Evolutionary conservation across 2,797 vertebrate genomes (phyloP).

Genomic region (Eutrigla gurnardus): DNA sequence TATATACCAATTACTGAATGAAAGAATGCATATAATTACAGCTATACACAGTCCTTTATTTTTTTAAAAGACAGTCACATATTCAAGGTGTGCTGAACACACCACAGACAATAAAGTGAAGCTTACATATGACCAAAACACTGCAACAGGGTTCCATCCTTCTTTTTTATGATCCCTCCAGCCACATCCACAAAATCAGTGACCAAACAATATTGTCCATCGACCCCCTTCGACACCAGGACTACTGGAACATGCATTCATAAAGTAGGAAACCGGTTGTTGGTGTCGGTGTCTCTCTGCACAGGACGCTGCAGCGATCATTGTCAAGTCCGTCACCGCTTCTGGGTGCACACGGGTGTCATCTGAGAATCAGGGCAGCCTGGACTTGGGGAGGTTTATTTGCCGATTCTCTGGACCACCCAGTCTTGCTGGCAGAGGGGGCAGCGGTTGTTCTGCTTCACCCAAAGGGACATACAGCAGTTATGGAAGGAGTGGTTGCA

Average conservation of each 20-base stretch:
- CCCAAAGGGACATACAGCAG: slow-evolving; percentile 99
- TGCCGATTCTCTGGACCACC: slow-evolving; percentile 99
- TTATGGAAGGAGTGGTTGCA: slow-evolving; percentile 99
- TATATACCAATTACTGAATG: not conserved
- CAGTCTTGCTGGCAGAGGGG: slow-evolving; percentile 99
- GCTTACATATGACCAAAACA: slow-evolving; percentile 57
- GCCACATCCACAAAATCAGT: slow-evolving; percentile 9
- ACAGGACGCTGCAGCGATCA: slow-evolving; percentile 48
- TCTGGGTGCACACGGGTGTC: slow-evolving; percentile 32
- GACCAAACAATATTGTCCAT: slow-evolving; percentile 42
- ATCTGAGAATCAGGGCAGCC: slow-evolving; percentile 24
- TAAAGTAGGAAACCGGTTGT: slow-evolving; percentile 39
- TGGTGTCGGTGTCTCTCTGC: slow-evolving; percentile 26
- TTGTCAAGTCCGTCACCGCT: slow-evolving; percentile 49
- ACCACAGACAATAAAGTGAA: slow-evolving; percentile 58
- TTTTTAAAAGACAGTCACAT: slow-evolving; percentile 61
- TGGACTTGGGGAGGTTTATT: slow-evolving; percentile 79
- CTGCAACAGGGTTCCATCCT: slow-evolving; percentile 32
- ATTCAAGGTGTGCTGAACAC: slow-evolving; percentile 56
- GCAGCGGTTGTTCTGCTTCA: slow-evolving; percentile 99
- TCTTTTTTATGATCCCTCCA: slow-evolving; percentile 27
- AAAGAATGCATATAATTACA: slow-evolving; percentile 30
- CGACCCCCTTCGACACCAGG: slow-evolving; percentile 39
- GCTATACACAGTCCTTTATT: slow-evolving; percentile 68
- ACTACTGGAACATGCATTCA: slow-evolving; percentile 65